Base-by-base conservation (phyloP, 2,888 invertebrate species). In the Busseola fusca region DNA sequence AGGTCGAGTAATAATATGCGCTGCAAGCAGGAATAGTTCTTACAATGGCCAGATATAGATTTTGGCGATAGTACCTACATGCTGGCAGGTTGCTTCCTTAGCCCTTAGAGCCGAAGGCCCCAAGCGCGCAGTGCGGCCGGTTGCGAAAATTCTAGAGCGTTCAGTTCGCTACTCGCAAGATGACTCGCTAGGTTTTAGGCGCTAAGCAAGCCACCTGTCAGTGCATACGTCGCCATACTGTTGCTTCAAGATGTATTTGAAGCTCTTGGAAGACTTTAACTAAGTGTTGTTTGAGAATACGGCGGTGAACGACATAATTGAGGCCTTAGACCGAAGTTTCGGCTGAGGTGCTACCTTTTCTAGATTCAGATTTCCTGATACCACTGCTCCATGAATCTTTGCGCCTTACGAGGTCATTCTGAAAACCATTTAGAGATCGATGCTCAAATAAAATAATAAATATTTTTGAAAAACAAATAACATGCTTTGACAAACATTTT, bases 371-470 rank as follows among this genome's bases (percentile, higher is more conserved):
- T 83, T 93, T 95, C 91, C 91, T 93, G 65, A 88, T 81, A 63
- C 91, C 91, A 74, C 91, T 91, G 86, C 93, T 93, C 96, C 96
- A 96, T 34, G 95, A 95, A 75, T 95, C 95, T 90, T 93, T 96
- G 80, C 95, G 92, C 87, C 92, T 94, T 86, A 93, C 87, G 72
- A 91, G 87, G 75, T 96, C 96, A 74, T 89, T 95, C 96, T 96
- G 96, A 86, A 94, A 95, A 89, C 74, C 82, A 71, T 86, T 84
- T 86, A 87, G 82, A 82, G 58, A 57, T 42, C 78, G 66, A 69
- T 64, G 69, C 84, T 72, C 45, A 80, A 67, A 45, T 3, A 74
- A 1, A 57, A 59, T 37, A n/a, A 25, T 34, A 9, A 27, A 56
- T 30, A 50, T 1, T 48, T 34, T 58, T 9, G n/a, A n/a, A 54